phyloP scores from a whole-genome alignment of 2,113 vertebrate species.

The Chelonoidis abingdonii region DNA sequence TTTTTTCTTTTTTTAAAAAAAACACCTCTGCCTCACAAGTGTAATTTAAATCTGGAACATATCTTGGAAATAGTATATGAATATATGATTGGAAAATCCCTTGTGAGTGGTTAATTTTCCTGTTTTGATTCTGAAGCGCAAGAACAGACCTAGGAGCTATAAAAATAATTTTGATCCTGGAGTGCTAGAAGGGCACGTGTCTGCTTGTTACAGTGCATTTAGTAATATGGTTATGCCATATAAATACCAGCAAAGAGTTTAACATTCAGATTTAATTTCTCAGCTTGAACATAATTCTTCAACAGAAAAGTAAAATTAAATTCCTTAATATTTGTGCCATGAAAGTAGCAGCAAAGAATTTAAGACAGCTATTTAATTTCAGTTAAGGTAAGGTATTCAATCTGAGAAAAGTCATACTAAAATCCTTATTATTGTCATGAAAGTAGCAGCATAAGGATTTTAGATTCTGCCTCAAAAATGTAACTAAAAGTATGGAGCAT shows the following conservation, averaged over 20 bases:
- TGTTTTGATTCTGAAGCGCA: constrained; percentile 26
- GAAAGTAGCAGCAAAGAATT: not conserved
- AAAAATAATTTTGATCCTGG: constrained; percentile 33
- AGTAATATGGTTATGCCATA: not conserved
- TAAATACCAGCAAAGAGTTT: not conserved
- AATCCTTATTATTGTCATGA: not conserved
- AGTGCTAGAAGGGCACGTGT: constrained; percentile 16
- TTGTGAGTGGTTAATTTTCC: constrained; percentile 1
- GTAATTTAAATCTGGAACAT: not conserved
- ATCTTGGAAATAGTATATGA: not conserved
- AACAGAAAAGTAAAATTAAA: not conserved
- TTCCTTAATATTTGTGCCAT: not conserved
- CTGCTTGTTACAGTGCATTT: not conserved
- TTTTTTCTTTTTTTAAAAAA: not conserved
- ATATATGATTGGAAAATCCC: constrained; percentile 1
- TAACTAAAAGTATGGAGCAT: not conserved
- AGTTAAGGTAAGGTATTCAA: too few relatives aligned
- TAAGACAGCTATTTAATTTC: not conserved
- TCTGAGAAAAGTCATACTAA: not conserved
- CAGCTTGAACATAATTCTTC: constrained; percentile 1
- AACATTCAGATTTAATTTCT: not conserved
- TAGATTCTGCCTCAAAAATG: not conserved
- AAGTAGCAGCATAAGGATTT: not conserved
- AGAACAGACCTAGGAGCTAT: constrained; percentile 5
- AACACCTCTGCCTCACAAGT: constrained; percentile 23